Percentiles rank a stretch among this genome's conserved stretches.
phyloP scores from a whole-genome alignment of 2,797 vertebrate species.

The Sebastes nivosus region DNA sequence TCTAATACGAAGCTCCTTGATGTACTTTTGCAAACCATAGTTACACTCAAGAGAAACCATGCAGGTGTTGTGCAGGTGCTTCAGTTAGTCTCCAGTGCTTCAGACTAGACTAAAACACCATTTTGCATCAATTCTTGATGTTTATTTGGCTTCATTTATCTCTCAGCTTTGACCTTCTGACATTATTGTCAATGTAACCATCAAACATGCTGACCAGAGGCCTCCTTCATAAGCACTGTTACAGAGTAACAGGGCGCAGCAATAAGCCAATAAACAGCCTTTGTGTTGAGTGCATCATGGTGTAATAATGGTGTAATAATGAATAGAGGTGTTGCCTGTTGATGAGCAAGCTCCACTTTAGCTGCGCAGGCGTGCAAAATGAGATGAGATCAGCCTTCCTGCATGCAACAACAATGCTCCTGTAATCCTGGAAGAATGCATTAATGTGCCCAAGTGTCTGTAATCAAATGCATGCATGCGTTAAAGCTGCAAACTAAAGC shows the following conservation, averaged over 20 bases:
- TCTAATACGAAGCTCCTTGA: background rate
- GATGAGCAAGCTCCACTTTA: conserved; percentile 16
- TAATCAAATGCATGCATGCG: background rate
- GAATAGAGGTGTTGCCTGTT: too few species aligned
- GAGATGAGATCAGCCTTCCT: conserved; percentile 23
- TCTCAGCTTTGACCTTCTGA: background rate
- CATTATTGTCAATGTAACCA: background rate
- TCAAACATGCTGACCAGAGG: background rate
- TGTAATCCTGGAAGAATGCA: background rate
- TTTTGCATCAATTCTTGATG: background rate
- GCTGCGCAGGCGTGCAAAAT: conserved; percentile 61
- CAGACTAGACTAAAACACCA: background rate
- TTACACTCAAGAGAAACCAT: too few species aligned
- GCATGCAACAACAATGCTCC: conserved; percentile 36
- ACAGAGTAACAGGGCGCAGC: too few species aligned
- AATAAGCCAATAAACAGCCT: too few species aligned
- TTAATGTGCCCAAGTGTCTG: background rate
- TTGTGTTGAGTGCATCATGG: too few species aligned
- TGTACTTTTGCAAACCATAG: background rate
- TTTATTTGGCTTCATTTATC: background rate
- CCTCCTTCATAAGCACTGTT: background rate
- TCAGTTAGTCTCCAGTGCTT: background rate
- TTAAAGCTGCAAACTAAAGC: background rate
- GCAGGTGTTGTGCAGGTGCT: background rate
- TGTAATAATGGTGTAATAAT: too few species aligned